Evolutionary conservation across 2,113 vertebrate species (phyloP).

Genomic region (Dunckerocampus dactyliophorus): DNA sequence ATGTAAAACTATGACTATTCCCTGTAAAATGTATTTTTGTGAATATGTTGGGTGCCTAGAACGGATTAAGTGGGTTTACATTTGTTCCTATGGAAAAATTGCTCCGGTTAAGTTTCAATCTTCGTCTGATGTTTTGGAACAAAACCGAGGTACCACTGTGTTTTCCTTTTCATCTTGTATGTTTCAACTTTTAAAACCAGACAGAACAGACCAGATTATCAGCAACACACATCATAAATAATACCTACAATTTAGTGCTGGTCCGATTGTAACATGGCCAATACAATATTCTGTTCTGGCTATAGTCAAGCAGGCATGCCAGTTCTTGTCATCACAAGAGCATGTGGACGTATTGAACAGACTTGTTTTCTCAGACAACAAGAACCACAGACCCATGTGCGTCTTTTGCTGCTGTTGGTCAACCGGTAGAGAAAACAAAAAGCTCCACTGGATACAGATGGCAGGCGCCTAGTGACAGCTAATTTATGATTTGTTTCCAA

Average conservation of each 20-base stretch:
- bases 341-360: conserved; percentile 22
- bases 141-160: not conserved
- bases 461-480: not conserved
- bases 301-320: conserved; percentile 11
- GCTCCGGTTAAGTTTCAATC: too few species aligned
- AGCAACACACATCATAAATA: conserved; percentile 50
- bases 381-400: not conserved
- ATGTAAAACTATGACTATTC: too few species aligned
- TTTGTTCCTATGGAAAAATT: too few species aligned
- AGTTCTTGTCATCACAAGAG: conserved; percentile 34
- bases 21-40: too few species aligned
- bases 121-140: too few species aligned
- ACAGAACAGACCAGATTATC: conserved; percentile 45
- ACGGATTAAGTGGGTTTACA: too few species aligned
- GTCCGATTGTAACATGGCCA: conserved; percentile 31
- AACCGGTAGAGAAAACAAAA: not conserved
- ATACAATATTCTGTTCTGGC: conserved; percentile 10
- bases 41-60: too few species aligned
- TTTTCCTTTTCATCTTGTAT: conserved; percentile 46
- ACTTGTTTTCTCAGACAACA: conserved; percentile 24
- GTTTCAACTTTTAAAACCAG: conserved; percentile 31
- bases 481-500: not conserved
- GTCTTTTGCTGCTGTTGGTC: conserved; percentile 8
- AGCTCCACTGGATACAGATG: not conserved
- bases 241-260: conserved; percentile 35